Conservation (phyloP, 2,888 invertebrate genomes). For the Tiphia femorata region DNA sequence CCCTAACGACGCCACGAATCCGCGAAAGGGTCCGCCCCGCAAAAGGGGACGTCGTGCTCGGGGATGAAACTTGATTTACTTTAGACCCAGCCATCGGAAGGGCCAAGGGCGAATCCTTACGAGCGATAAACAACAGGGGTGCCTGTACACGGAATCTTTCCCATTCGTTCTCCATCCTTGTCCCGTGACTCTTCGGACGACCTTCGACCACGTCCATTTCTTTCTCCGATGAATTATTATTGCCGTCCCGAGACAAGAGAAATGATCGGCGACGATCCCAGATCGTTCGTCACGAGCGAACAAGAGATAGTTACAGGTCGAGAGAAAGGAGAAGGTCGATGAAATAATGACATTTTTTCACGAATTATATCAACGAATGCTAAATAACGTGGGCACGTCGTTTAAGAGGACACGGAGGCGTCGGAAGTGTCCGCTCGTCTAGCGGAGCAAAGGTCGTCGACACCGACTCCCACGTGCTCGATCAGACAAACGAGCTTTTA, state of each 20-base stretch:
- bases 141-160: background rate
- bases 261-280: too few species aligned
- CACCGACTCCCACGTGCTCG: too few species aligned
- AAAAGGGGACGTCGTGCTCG: slow-evolving; percentile 37
- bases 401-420: background rate
- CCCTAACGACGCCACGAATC: slow-evolving; percentile 31
- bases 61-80: slow-evolving; percentile 45
- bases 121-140: slow-evolving; percentile 35
- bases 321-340: too few species aligned
- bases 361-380: background rate
- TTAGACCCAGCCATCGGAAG: slow-evolving; percentile 4
- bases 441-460: background rate
- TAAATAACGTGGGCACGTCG: background rate
- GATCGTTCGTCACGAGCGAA: background rate
- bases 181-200: too few species aligned
- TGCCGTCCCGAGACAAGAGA: too few species aligned
- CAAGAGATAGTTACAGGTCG: background rate
- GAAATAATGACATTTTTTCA: too few species aligned
- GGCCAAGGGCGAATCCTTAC: slow-evolving; percentile 17
- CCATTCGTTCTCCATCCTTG: too few species aligned
- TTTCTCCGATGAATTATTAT: too few species aligned
- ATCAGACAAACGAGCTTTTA: too few species aligned
- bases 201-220: background rate
- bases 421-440: background rate
- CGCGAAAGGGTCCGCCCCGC: slow-evolving; percentile 5